A percentile compares a stretch with the other conserved stretches of the same genome.
Evolutionary conservation across 2,113 vertebrate genomes (phyloP).

Genomic region (Prunella fulvescens): DNA sequence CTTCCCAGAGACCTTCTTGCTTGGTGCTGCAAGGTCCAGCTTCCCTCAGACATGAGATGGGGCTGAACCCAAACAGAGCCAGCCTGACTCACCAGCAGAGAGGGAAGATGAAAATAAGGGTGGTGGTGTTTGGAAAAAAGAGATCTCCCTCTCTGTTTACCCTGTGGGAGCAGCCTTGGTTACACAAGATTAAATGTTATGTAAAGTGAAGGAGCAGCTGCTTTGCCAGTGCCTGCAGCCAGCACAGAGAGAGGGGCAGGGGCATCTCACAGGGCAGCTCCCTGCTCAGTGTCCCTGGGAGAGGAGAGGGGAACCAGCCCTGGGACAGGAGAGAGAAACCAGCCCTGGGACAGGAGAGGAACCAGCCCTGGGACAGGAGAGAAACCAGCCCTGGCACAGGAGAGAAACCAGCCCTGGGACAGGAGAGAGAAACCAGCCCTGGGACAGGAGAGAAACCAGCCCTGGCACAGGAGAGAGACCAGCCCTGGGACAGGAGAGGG

Average conservation of each 20-base stretch:
- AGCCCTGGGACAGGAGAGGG: no score
- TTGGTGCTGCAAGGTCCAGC: neutral
- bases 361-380: no score
- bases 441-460: no score
- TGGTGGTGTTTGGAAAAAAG: neutral
- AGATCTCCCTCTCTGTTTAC: neutral
- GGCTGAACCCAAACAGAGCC: neutral
- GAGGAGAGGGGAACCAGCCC: neutral
- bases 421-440: no score
- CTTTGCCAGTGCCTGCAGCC: neutral
- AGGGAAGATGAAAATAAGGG: neutral
- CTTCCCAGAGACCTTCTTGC: neutral
- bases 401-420: no score
- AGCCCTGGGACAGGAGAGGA: no score
- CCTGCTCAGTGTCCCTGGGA: neutral
- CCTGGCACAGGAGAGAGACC: no score
- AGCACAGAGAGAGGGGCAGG: neutral
- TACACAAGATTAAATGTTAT: neutral
- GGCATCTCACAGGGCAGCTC: neutral
- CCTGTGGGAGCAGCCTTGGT: neutral
- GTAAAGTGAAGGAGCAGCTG: neutral
- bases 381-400: no score
- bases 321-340: no score
- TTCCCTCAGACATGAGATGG: neutral
- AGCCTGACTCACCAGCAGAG: neutral